A percentile compares a stretch with the other conserved stretches of the same genome.
Conservation (phyloP, 2,888 invertebrate genomes). For the Mimas tiliae region DNA sequence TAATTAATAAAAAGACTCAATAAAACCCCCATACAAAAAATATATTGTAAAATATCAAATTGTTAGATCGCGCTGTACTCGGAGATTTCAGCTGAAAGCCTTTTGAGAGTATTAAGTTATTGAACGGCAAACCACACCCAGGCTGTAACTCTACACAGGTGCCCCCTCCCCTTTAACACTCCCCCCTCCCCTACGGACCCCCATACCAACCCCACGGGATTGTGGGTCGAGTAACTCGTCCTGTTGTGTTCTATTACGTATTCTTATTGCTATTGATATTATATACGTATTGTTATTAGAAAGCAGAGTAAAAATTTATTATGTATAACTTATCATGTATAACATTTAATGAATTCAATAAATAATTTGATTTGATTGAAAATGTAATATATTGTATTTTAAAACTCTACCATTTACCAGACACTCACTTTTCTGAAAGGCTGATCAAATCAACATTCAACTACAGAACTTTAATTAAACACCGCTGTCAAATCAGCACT, state of each 20-base stretch:
- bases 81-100: conserved; percentile 84
- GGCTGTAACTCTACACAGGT: conserved; percentile 77
- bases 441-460: too few species aligned
- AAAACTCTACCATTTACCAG: too few species aligned
- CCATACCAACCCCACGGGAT: conserved; percentile 38
- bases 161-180: conserved; percentile 33
- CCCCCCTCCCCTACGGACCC: neutral
- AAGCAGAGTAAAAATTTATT: neutral
- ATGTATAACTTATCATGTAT: too few species aligned
- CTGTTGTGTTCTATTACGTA: conserved; percentile 66
- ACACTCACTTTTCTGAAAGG: too few species aligned
- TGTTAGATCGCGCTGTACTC: conserved; percentile 48
- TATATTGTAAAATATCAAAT: conserved; percentile 58
- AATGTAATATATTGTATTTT: too few species aligned
- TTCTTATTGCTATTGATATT: conserved; percentile 56
- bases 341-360: too few species aligned
- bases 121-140: conserved; percentile 85
- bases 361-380: too few species aligned
- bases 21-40: too few species aligned
- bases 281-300: neutral
- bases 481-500: too few species aligned
- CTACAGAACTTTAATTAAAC: too few species aligned
- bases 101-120: conserved; percentile 85
- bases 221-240: conserved; percentile 54
- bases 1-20: too few species aligned